Evolutionary conservation across 2,797 vertebrate genomes (phyloP).

Genomic region (Pachyuromys duprasi): DNA sequence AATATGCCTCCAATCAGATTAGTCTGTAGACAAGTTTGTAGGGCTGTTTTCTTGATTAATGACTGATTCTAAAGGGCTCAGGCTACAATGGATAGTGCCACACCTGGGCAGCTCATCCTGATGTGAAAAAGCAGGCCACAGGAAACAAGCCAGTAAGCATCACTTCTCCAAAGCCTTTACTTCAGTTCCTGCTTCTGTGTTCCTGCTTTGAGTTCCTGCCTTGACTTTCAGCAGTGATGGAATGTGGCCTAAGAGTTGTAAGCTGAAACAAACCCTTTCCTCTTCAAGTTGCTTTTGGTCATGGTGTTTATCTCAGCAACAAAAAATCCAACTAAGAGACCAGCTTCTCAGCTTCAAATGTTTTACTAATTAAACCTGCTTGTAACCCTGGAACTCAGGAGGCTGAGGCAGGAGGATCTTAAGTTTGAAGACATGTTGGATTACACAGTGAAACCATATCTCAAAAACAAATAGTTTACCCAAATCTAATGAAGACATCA

Average conservation of each 20-base stretch:
- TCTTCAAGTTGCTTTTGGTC: background rate
- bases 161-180: background rate
- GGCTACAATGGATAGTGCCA: background rate
- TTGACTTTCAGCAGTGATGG: no score
- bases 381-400: background rate
- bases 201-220: background rate
- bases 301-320: background rate
- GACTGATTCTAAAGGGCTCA: background rate
- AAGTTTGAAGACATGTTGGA: background rate
- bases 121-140: background rate
- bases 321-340: background rate
- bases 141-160: background rate
- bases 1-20: background rate
- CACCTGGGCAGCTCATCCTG: background rate
- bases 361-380: conserved; percentile 5
- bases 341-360: background rate
- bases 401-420: background rate
- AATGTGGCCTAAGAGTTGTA: background rate
- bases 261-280: background rate
- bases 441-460: background rate
- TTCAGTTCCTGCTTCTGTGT: background rate
- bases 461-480: background rate
- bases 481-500: background rate
- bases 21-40: background rate
- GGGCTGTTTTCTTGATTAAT: background rate